Base-by-base conservation (phyloP, 2,888 invertebrate species). In the Abrostola tripartita region DNA sequence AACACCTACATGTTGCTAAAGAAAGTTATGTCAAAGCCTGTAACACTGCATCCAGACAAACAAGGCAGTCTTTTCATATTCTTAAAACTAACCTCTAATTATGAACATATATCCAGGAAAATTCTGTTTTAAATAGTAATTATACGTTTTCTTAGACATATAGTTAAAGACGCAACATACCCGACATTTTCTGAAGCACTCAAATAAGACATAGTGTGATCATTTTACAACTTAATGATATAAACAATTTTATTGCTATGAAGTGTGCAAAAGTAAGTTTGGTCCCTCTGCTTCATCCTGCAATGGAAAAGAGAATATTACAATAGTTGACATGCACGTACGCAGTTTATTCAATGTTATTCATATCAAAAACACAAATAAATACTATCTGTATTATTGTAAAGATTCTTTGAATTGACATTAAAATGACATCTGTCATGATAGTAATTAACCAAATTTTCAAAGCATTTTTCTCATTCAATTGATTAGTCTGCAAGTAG, bases 131-230 rank as follows among this genome's bases (percentile, higher is more conserved):
- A n/a, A n/a, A 24, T 24, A 24, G 1, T 24, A 24, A 24, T 24
- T 24, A 24, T 24, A 24, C 4, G 1, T 24, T 24, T 24, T 24
- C 24, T 24, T 24, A 24, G 24, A 24, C 24, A 2, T 24, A 24
- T 1, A 24, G 1, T 24, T 24, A 24, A 2, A 24, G 24, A 24
- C 24, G 4, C 24, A 24, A 85, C 93, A 90, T 81, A 95, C 95
- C 94, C 94, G 87, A 95, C 93, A 92, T 94, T 95, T 92, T 94
- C 95, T 82, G 95, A 88, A 81, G 95, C 87, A 86, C 95, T 95
- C 92, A 95, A 91, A 92, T 90, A 95, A 88, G 95, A 95, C 95
- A 95, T 95, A 85, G 78, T 95, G 91, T 83, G 85, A 88, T 90
- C 94, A 94, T 95, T 91, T 91, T 94, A 92, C 85, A 88, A 88